These are phyloP conservation scores for Rhabdomys pumilio DNA, from an alignment of 2,797 vertebrate species.

Conservation along the genomic window DNA sequence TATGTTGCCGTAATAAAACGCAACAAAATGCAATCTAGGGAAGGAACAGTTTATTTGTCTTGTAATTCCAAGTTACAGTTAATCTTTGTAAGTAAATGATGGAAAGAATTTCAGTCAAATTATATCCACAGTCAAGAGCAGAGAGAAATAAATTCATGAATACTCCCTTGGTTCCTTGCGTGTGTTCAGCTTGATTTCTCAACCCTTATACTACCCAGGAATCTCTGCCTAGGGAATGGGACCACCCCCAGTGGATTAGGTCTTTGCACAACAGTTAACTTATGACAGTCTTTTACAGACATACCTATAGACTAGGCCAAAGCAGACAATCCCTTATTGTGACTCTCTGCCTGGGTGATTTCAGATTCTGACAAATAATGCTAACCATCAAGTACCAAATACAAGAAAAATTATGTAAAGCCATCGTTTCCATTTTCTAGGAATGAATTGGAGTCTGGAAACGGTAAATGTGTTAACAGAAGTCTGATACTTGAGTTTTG, in stretches of 20 bases:
- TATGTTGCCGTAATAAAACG: not conserved
- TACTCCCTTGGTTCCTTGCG: not conserved
- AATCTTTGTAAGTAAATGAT: not conserved
- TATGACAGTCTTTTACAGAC: not conserved
- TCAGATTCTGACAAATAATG: not conserved
- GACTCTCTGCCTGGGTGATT: not conserved
- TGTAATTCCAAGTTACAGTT: not conserved
- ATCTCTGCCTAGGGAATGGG: not conserved
- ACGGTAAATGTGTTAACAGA: slow-evolving; percentile 14
- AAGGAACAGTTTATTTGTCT: not conserved
- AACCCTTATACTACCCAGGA: not conserved
- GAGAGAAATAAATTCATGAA: not conserved
- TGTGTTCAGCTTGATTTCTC: not conserved
- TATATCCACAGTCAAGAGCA: not conserved
- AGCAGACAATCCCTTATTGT: not conserved
- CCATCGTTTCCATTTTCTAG: not conserved
- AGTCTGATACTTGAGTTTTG: not conserved
- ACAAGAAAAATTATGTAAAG: not conserved
- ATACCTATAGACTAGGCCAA: not conserved
- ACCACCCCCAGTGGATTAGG: not conserved
- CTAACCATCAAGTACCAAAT: not conserved
- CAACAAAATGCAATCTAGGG: not conserved
- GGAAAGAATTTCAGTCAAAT: not conserved
- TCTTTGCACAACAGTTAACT: not conserved
- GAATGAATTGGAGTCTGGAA: not conserved